Evolutionary conservation across 2,113 vertebrate genomes (phyloP).

Genomic region (Caranx ignobilis): DNA sequence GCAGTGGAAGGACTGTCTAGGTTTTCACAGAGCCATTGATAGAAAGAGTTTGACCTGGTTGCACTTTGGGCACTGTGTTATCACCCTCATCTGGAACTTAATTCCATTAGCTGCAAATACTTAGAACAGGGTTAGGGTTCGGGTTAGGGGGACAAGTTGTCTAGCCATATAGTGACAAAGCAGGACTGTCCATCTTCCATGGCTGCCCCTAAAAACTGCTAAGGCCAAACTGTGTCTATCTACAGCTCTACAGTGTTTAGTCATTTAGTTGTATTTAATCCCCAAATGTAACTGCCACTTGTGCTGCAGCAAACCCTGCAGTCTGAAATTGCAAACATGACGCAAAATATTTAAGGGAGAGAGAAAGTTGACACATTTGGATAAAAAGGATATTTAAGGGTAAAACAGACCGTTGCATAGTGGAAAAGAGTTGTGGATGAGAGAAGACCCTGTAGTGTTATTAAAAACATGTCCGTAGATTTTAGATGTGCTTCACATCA

Average conservation of each 20-base stretch:
- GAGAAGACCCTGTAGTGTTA: slow-evolving; percentile 90
- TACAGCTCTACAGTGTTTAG: slow-evolving; percentile 82
- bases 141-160: slow-evolving; percentile 7
- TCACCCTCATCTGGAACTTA: slow-evolving; percentile 48
- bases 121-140: no score
- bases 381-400: slow-evolving; percentile 78
- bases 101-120: slow-evolving; percentile 57
- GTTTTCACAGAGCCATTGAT: slow-evolving; percentile 62
- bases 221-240: slow-evolving; percentile 63
- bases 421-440: slow-evolving; percentile 87
- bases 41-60: slow-evolving; percentile 65
- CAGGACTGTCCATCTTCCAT: slow-evolving; percentile 45
- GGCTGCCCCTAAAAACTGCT: slow-evolving; percentile 63
- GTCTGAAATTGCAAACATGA: slow-evolving; percentile 86
- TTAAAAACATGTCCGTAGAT: slow-evolving; percentile 96
- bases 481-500: slow-evolving; percentile 99
- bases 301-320: slow-evolving; percentile 88
- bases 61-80: slow-evolving; percentile 62
- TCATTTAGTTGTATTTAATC: slow-evolving; percentile 79
- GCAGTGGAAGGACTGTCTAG: slow-evolving; percentile 83
- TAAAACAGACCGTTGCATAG: slow-evolving; percentile 56
- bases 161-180: slow-evolving; percentile 43
- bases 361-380: slow-evolving; percentile 77
- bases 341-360: slow-evolving; percentile 62
- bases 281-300: slow-evolving; percentile 90